Evolutionary conservation across 1,140 invertebrate genomes (phyloP), one percentile per base, ranked within the genome.

Genomic region (Ylistrum balloti): DNA sequence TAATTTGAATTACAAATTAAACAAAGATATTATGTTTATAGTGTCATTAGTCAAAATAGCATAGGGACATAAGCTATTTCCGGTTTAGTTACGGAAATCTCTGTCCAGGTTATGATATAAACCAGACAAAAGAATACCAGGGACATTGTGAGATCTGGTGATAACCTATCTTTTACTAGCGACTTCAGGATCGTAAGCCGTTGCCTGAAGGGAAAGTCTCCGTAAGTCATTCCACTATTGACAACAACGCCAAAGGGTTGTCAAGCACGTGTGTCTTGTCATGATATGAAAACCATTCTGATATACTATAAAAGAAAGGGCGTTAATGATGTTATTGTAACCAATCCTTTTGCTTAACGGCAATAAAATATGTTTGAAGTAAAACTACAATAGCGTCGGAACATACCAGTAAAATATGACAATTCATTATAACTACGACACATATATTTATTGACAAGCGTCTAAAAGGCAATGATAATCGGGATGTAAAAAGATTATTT

Each of bases 1-100:
- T 74, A 74, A 74, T 74, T 74, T 74, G 56, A 74, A 74, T 74
- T 74, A 28, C 56, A 74, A 74, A 74, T 74, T 9, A 74, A 74
- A 28, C 56, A 74, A 74, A 74, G 5, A 74, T 74, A 28, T 11
- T 1, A 74, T 17, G 22, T 74, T 74, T n/a, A 74, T 74, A 17
- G 28, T n/a, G 17, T 28, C n/a, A 28, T 28, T 74, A 74, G 28
- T 17, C n/a, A 74, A 74, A 28, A 28, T 74, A 74, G n/a, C 0
- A 74, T 28, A 28, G 13, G 56, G n/a, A 28, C 5, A 28, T 28
- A 28, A 7, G 20, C 22, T 28, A 74, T 74, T 17, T 74, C 56
- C n/a, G 22, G 56, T 74, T 11, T 74, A 74, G n/a, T 28, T 74
- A 28, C 5, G 56, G 56, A 11, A 74, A 74, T 17, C 56, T 11